phyloP scores from a whole-genome alignment of 1,140 invertebrate species.

The Lamellibrachia luymesi region DNA sequence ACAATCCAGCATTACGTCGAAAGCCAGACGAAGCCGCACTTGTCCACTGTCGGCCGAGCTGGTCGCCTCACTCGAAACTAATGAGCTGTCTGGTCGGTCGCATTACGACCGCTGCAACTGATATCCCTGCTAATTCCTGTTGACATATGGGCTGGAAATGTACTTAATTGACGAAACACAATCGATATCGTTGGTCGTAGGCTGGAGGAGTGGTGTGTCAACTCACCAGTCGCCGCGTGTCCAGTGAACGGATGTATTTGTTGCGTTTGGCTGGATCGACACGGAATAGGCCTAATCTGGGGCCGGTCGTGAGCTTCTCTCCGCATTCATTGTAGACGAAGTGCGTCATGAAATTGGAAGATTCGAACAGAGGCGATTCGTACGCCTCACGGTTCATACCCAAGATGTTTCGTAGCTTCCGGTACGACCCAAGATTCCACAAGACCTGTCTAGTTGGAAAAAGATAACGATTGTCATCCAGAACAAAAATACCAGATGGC shows the following conservation, averaged over 20 bases:
- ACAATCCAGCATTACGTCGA: not conserved
- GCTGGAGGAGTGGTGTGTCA: not conserved
- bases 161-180: not conserved
- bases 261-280: not conserved
- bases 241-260: not conserved
- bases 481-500: too few species aligned
- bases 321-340: not conserved
- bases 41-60: not conserved
- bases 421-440: too few species aligned
- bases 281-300: too few species aligned
- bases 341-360: not conserved
- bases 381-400: not conserved
- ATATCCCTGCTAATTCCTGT: not conserved
- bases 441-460: too few species aligned
- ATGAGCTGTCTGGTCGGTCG: not conserved
- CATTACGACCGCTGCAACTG: not conserved
- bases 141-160: not conserved
- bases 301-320: not conserved
- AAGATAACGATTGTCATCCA: too few species aligned
- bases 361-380: not conserved
- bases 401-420: not conserved
- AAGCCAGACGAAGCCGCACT: not conserved
- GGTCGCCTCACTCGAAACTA: not conserved
- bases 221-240: not conserved
- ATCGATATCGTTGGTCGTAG: not conserved